Percentiles rank a stretch among this genome's conserved stretches.
phyloP scores from a whole-genome alignment of 2,888 invertebrate species.

The Drosophila yooni region DNA sequence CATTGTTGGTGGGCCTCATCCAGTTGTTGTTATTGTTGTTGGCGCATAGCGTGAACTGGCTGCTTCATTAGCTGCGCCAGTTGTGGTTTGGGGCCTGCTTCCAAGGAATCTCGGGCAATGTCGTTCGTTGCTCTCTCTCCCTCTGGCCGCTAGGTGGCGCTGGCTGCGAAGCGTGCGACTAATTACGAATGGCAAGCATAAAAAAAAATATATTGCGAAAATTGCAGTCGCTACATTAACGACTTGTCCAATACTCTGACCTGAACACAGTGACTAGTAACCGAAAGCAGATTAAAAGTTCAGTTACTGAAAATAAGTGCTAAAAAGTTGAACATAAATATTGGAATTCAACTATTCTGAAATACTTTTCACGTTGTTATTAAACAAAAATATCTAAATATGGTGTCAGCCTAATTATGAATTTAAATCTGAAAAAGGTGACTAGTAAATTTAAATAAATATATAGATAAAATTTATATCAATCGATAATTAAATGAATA shows the following conservation, averaged over 20 bases:
- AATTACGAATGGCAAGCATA: slow-evolving; percentile 57
- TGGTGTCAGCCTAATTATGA: background rate
- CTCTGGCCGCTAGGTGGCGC: slow-evolving; percentile 67
- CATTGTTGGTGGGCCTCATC: slow-evolving; percentile 21
- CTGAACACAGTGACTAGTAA: no score
- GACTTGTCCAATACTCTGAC: slow-evolving; percentile 13
- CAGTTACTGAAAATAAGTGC: no score
- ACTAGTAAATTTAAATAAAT: no score
- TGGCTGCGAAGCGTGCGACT: slow-evolving; percentile 66
- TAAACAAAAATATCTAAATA: background rate
- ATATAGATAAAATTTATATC: no score
- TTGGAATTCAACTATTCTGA: background rate
- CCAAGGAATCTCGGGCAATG: slow-evolving; percentile 82
- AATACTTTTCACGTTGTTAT: background rate
- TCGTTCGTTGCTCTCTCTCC: slow-evolving; percentile 81
- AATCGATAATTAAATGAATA: no score
- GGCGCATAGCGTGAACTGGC: slow-evolving; percentile 53
- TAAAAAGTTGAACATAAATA: background rate
- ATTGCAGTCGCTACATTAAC: background rate
- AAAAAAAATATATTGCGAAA: slow-evolving; percentile 14
- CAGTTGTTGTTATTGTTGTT: slow-evolving; percentile 14
- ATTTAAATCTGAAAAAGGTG: background rate
- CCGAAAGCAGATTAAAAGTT: no score
- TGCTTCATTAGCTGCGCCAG: slow-evolving; percentile 68
- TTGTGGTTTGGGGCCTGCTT: slow-evolving; percentile 39